These are phyloP conservation scores for Epicauta chinensis DNA, from an alignment of 1,140 invertebrate species.

Conservation along the genomic window DNA sequence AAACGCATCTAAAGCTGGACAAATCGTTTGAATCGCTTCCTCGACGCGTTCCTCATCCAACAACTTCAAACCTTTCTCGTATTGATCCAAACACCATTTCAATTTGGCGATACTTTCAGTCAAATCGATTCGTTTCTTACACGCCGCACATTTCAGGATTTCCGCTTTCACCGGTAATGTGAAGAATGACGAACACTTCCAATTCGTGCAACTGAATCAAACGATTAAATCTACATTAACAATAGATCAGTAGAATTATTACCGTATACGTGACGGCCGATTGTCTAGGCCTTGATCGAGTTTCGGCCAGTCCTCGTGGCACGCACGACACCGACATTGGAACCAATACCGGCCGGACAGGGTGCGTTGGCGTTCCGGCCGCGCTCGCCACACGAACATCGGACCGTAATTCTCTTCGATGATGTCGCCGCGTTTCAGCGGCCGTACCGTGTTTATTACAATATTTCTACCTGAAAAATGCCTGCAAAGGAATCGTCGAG, in stretches of 20 bases:
- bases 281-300: conserved; percentile 48
- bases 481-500: conserved; percentile 41
- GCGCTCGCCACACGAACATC: conserved; percentile 60
- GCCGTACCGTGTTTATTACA: conserved; percentile 60
- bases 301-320: conserved; percentile 68
- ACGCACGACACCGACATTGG: conserved; percentile 66
- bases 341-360: conserved; percentile 76
- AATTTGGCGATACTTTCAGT: conserved; percentile 44
- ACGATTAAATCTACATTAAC: neutral
- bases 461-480: conserved; percentile 71
- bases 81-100: conserved; percentile 48
- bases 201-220: conserved; percentile 49
- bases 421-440: conserved; percentile 55
- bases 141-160: conserved; percentile 48
- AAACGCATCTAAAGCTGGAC: conserved; percentile 41
- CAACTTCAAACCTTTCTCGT: conserved; percentile 43
- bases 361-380: conserved; percentile 56
- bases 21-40: conserved; percentile 47
- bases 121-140: conserved; percentile 49
- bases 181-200: conserved; percentile 48
- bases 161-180: conserved; percentile 40
- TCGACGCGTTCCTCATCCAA: conserved; percentile 46
- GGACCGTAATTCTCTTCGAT: conserved; percentile 84
- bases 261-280: conserved; percentile 19
- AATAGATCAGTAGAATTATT: conserved; percentile 3